Base-by-base conservation (phyloP, 2,888 invertebrate species). In the Geotrupes spiniger region DNA sequence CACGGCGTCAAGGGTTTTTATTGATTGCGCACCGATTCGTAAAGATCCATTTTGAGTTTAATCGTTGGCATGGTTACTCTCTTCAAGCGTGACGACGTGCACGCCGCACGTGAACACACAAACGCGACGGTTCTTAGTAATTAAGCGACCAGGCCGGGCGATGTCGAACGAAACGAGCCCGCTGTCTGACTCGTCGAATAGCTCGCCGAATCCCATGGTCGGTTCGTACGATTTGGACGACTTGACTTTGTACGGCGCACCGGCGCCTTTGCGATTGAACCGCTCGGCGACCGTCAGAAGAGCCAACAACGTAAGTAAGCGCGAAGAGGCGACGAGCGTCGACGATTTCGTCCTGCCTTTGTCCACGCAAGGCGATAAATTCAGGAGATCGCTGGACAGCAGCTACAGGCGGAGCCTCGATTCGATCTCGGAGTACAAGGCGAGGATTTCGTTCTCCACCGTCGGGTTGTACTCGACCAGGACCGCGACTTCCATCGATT, bases 401-500 rank as follows among this genome's bases (percentile, higher is more conserved):
- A 61, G 63, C 9, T 61, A 63, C 46, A 63, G 71, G 36, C 68
- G 64, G 38, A 73, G 73, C 54, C 61, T 74, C 42, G 72, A 73
- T 47, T 72, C 72, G 1, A 73, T 74, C 54, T 70, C 71, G 1
- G 74, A 74, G 54, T 66, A 71, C 48, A 72, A 68, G 53, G 59
- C 70, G 6, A 70, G 68, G 46, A 64, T 62, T 45, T 68, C 68
- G 1, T 68, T 71, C 53, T 69, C 69, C 2, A 56, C 61, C 12
- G 59, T 60, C 4, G 60, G 56, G 5, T 50, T 64, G 3, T 60
- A 63, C 40, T 57, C 63, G 5, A 62, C 58, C 40, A 51, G 60
- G 9, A 61, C 63, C 12, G 60, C 59, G 28, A 60, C 59, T 26
- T 68, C 69, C 2, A 53, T 71, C 36, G 71, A 72, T 46, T 70